Evolutionary conservation across 2,797 vertebrate species (phyloP).

Genomic region (Staurois parvus): DNA sequence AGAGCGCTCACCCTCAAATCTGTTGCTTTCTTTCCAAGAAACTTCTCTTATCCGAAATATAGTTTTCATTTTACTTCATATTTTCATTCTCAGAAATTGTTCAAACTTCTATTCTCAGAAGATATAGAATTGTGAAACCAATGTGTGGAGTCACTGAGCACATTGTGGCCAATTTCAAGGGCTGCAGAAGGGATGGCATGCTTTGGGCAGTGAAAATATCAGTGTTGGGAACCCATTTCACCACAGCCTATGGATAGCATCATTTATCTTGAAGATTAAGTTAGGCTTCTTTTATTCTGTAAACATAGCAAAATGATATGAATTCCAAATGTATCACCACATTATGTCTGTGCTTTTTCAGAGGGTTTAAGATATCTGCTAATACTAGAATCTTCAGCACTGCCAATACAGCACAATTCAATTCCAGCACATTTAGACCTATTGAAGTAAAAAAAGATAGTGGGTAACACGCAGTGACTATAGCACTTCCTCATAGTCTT

Average conservation of each 20-base stretch:
- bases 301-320: conserved; percentile 27
- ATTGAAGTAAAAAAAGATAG: conserved; percentile 33
- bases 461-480: neutral
- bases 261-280: conserved; percentile 25
- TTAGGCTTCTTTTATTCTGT: conserved; percentile 19
- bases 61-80: neutral
- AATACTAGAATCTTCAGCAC: neutral
- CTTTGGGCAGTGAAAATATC: conserved; percentile 14
- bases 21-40: conserved; percentile 26
- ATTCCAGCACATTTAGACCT: conserved; percentile 8
- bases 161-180: neutral
- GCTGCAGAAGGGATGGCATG: neutral
- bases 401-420: conserved; percentile 13
- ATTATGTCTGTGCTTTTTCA: neutral
- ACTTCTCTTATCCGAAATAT: neutral
- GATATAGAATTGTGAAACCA: conserved; percentile 11
- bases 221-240: conserved; percentile 14
- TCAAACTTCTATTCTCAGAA: neutral
- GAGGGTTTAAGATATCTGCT: neutral
- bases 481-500: no score
- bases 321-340: conserved; percentile 17
- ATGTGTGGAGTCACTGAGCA: neutral
- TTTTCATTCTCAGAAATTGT: neutral
- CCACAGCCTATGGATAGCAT: conserved; percentile 6
- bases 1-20: neutral